Evolutionary conservation across 2,888 invertebrate species (phyloP).

Genomic region (Nymphalis urticae): DNA sequence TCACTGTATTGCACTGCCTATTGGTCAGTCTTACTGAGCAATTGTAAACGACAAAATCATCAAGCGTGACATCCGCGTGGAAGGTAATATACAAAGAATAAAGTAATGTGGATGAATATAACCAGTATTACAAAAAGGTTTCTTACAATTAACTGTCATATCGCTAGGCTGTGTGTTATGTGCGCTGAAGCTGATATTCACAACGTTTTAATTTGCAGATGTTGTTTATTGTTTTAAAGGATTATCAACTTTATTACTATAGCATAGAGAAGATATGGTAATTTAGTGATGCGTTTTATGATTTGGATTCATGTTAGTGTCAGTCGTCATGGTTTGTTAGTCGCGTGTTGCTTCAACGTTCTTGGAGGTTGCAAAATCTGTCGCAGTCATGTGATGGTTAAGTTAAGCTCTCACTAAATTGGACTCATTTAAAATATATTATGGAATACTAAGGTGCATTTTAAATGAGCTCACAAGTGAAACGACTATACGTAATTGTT

Average conservation of each 20-base stretch:
- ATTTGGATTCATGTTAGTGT: conserved; percentile 57
- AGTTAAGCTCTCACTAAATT: conserved; percentile 21
- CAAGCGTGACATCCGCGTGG: conserved; percentile 52
- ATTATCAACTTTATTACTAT: conserved; percentile 21
- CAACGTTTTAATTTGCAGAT: conserved; percentile 33
- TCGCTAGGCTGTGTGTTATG: conserved; percentile 42
- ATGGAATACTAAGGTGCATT: neutral
- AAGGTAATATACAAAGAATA: conserved; percentile 41
- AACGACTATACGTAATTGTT: neutral
- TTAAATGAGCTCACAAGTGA: neutral
- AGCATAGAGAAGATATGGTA: conserved; percentile 14
- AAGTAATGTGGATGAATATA: conserved; percentile 15
- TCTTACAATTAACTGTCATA: conserved; percentile 33
- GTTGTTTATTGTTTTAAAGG: neutral
- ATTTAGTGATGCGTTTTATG: conserved; percentile 29
- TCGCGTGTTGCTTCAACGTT: conserved; percentile 63
- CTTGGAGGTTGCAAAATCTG: conserved; percentile 71
- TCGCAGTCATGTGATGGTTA: conserved; percentile 42
- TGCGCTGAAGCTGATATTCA: conserved; percentile 35
- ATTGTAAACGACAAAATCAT: conserved; percentile 61
- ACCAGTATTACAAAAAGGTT: conserved; percentile 36
- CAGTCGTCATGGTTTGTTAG: conserved; percentile 69
- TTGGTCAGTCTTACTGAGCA: conserved; percentile 40
- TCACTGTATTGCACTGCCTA: conserved; percentile 39
- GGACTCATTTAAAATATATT: conserved; percentile 7